Evolutionary conservation across 2,113 vertebrate species (phyloP).

Genomic region (Buteo buteo): DNA sequence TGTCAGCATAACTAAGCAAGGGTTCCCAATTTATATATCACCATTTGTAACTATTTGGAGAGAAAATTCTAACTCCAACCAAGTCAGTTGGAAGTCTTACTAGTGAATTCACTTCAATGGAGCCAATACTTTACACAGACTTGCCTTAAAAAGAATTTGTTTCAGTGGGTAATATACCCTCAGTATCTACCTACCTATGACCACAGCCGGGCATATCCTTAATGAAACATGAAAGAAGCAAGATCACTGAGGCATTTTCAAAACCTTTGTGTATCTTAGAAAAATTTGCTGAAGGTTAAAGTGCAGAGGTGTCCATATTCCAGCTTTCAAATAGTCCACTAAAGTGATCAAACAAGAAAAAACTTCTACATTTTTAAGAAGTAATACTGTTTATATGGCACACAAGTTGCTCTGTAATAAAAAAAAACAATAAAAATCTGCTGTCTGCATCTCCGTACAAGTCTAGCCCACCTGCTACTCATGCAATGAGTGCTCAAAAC

Average conservation of each 20-base stretch:
- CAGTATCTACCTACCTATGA: neutral
- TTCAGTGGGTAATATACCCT: neutral
- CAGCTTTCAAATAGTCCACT: neutral
- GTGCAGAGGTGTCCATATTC: neutral
- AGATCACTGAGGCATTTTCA: neutral
- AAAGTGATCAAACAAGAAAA: neutral
- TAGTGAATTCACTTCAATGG: neutral
- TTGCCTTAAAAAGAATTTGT: neutral
- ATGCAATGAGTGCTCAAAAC: neutral
- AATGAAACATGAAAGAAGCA: neutral
- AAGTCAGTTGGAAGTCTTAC: neutral
- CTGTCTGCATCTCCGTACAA: neutral
- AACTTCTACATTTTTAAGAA: neutral
- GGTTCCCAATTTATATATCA: neutral
- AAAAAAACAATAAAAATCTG: neutral
- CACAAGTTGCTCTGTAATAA: neutral
- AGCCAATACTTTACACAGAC: neutral
- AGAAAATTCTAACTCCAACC: neutral
- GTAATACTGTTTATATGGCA: neutral
- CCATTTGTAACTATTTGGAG: neutral
- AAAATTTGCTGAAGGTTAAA: neutral
- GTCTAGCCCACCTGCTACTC: neutral
- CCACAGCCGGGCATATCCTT: neutral
- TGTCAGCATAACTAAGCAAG: neutral
- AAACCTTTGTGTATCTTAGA: neutral